Evolutionary conservation across 2,113 vertebrate species (phyloP), one percentile per base, ranked within the genome.

Genomic region (Tragulus kanchil): DNA sequence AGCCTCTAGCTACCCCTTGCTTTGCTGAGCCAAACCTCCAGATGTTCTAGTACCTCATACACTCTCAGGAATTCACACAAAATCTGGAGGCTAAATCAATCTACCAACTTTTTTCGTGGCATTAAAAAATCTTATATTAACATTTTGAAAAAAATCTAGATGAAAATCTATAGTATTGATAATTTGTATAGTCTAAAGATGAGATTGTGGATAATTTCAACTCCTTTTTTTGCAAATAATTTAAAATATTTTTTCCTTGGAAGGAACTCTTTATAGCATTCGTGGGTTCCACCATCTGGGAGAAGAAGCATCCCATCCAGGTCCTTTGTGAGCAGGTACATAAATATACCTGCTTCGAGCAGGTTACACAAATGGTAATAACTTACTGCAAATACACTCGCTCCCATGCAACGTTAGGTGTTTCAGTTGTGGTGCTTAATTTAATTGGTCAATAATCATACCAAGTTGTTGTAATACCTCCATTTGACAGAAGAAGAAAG

Each of bases 241-340:
- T 86, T 25, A 19, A 85, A 58, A 42, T 48, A 8, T 48, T 71
- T 83, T 81, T 81, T 42, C 54, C 62, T 12, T 82, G 1, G 13
- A n/a, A 73, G 45, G 6, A 86, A 65, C 17, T 90, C 69, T 83
- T 45, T 23, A 23, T 6, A 59, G 19, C 9, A 64, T 85, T 62
- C 31, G 28, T 59, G 15, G 11, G 9, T 71, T 65, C 15, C 7
- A 3, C 7, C 5, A 31, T 45, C 21, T 11, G 15, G 52, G 2
- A 42, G 1, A 12, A 61, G 26, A 13, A 36, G 9, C 1, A 0
- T 23, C 83, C n/a, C 0, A 6, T 48, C 75, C 15, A 25, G 13
- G 8, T 3, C 17, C 12, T 28, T 62, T 58, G 54, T 81, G 28
- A 59, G 15, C 7, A 71, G 3, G 26, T 89, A 26, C 8, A 3